Evolutionary conservation across 2,797 vertebrate species (phyloP).

Genomic region (Neomorphus geoffroyi): DNA sequence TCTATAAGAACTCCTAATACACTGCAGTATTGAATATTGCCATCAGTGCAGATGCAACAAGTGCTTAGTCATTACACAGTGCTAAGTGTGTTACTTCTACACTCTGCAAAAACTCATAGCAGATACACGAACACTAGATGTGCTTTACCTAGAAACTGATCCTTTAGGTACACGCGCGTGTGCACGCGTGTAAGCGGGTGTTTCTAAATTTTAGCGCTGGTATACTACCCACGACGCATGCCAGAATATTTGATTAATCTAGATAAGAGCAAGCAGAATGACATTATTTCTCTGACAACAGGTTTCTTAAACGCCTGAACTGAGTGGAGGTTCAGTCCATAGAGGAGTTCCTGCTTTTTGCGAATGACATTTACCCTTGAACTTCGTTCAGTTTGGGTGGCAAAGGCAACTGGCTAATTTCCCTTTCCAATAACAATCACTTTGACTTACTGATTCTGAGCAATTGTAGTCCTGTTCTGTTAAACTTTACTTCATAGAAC

Average conservation of each 20-base stretch:
- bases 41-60: background rate
- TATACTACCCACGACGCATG: background rate
- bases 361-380: background rate
- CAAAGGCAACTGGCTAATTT: background rate
- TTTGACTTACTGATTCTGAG: background rate
- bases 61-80: background rate
- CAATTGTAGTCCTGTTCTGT: background rate
- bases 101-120: background rate
- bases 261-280: background rate
- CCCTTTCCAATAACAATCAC: background rate
- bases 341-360: background rate
- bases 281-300: background rate
- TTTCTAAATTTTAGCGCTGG: background rate
- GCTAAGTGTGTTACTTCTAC: background rate
- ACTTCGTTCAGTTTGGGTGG: background rate
- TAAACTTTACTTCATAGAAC: background rate
- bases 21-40: background rate
- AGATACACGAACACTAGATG: background rate
- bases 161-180: background rate
- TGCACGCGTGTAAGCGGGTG: accelerated
- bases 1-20: background rate
- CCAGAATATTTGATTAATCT: background rate
- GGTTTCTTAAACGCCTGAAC: background rate
- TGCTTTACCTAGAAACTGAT: background rate
- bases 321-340: background rate